phyloP scores from a whole-genome alignment of 2,797 vertebrate genomes.

The Etheostoma nigrum region DNA sequence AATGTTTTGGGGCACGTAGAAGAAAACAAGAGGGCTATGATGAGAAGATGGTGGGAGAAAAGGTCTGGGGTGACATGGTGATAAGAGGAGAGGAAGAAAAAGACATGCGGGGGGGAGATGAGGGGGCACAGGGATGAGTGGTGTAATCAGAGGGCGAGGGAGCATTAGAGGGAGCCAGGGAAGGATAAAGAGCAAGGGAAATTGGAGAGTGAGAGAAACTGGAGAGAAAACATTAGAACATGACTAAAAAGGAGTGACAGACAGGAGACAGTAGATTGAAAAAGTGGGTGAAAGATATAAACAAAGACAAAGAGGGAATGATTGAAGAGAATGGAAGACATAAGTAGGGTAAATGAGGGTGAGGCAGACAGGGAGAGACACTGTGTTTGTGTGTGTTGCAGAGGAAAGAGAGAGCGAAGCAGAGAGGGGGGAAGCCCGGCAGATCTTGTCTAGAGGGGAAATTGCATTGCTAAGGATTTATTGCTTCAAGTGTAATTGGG shows the following conservation, averaged over 20 bases:
- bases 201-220: not conserved
- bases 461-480: conserved; percentile 86
- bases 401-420: conserved; percentile 17
- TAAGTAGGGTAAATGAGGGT: conserved; percentile 30
- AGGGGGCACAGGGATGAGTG: conserved; percentile 44
- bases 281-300: conserved; percentile 17
- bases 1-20: not conserved
- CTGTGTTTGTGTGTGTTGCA: conserved; percentile 28
- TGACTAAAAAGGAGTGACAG: conserved; percentile 19
- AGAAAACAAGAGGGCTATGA: conserved; percentile 8
- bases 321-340: conserved; percentile 33
- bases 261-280: not conserved
- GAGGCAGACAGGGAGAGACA: conserved; percentile 23
- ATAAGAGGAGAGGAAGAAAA: conserved; percentile 23
- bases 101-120: not conserved
- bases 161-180: conserved; percentile 32
- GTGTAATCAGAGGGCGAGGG: conserved; percentile 43
- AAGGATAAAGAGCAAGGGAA: conserved; percentile 19
- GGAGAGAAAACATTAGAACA: not conserved
- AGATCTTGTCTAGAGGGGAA: conserved; percentile 80
- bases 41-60: conserved; percentile 15
- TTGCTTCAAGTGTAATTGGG: conserved; percentile 85
- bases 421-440: conserved; percentile 60
- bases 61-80: not conserved
- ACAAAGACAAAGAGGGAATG: conserved; percentile 24